Percentiles rank a stretch among this genome's conserved stretches.
Conservation (phyloP, 2,113 vertebrate species). For the Lichenostomus cassidix region DNA sequence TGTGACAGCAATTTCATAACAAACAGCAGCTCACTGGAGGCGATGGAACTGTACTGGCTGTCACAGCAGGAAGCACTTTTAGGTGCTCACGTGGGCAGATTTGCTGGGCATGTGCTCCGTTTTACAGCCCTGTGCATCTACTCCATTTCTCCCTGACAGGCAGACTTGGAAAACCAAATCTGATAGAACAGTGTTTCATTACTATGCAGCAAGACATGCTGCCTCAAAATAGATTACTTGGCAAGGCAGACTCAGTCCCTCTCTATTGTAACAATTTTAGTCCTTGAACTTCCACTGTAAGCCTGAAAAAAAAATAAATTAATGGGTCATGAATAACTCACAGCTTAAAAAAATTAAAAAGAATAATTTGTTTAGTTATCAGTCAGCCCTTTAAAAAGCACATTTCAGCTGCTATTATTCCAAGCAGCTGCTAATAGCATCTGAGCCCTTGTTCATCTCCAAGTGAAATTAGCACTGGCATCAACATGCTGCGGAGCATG, state of each 20-base stretch:
- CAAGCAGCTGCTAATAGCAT: conserved; percentile 39
- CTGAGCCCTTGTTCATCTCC: conserved; percentile 7
- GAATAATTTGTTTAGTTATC: not conserved
- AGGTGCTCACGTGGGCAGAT: not conserved
- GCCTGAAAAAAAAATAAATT: not conserved
- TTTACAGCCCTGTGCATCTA: not conserved
- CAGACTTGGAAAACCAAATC: not conserved
- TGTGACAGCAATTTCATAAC: not conserved
- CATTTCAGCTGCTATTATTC: conserved; percentile 4
- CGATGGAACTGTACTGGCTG: not conserved
- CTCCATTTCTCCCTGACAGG: not conserved
- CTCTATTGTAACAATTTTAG: conserved; percentile 4
- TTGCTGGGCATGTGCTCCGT: not conserved
- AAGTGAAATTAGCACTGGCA: conserved; percentile 26
- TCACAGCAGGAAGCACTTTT: not conserved
- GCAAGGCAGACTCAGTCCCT: conserved; percentile 8
- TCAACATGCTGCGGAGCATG: not conserved
- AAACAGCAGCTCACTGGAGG: not conserved
- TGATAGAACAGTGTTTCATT: not conserved
- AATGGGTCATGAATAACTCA: not conserved
- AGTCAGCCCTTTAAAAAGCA: not conserved
- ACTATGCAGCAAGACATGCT: not conserved
- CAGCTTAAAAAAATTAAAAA: not conserved
- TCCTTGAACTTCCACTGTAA: not conserved
- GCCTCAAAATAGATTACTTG: not conserved